Evolutionary conservation across 2,888 invertebrate species (phyloP), one percentile per base, ranked within the genome.

Genomic region (Periphyllus acericola): DNA sequence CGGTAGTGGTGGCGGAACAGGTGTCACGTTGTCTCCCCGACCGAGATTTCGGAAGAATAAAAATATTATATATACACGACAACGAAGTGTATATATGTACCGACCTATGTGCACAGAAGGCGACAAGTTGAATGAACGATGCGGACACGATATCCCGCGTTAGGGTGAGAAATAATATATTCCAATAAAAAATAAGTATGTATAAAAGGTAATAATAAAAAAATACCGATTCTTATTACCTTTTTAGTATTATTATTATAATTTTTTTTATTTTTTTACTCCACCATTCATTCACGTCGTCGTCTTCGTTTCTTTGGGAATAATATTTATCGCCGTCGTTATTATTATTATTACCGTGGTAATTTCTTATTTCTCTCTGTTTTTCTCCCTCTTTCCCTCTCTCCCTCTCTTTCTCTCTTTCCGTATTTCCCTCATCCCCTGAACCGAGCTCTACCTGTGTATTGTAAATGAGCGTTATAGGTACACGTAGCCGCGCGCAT

Each of bases 81-180:
- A 46, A 46, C 46, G 46, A 46, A 46, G 46, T 46, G 9, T 40
- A 40, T 11, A 46, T 46, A 46, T 14, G 14, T 0, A 46, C 46
- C 46, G 11, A 46, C 14, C 21, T 21, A 60, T n/a, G n/a, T 60
- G 14, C n/a, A 72, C 25, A 11, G 21, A 52, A 72, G 25, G 52
- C 71, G 52, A 74, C 55, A 36, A 74, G 83, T 83, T 29, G 83
- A 55, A 75, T 74, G 29, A 72, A 60, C 74, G 83, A 52, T 34
- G 32, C 60, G 83, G 21, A 2, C 34, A 32, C 74, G 34, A 68
- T 68, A 68, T 68, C 21, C 60, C 60, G 60, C n/a, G 52, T 60
- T 29, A 29, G 83, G 83, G 83, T 75, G 83, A 36, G 74, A 60
- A 83, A 82, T 83, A 83, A 83, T 83, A 83, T 83, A 83, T 83